Base-by-base conservation (phyloP, 2,888 invertebrate genomes). In the Cremastinae sp. region DNA sequence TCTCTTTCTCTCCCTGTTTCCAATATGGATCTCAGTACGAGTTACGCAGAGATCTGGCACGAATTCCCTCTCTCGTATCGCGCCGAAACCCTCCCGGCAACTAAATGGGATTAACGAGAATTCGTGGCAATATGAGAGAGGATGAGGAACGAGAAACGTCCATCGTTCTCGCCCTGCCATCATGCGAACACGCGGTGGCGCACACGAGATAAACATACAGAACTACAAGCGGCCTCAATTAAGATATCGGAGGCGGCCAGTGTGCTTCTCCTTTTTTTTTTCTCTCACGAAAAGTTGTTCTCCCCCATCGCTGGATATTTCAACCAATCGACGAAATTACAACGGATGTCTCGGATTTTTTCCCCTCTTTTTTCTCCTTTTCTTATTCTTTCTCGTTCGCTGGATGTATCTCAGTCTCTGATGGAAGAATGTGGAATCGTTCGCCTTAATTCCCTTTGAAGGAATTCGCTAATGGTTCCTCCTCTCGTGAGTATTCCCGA, bases 311-410 rank as follows among this genome's bases (percentile, higher is more conserved):
- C 49, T 74, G 56, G 56, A 18, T 65, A 14, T 45, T 53, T 22
- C 35, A 58, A 53, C 87, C 87, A 88, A 88, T 87, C 84, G 81
- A 68, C 69, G 81, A 81, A 83, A 84, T 87, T 83, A 84, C 82
- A 78, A 72, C 28, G 55, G 49, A 75, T 69, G 80, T 73, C 59
- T 62, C 72, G 55, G 39, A 20, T 28, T 56, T 55, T 39, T 20
- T 55, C 45, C 51, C 45, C 37, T 10, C 28, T 49, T 58, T 69
- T 61, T 35, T 22, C n/a, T 28, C 53, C 58, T 47, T 47, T 65
- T n/a, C 8, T 41, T 22, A 39, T 70, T n/a, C 56, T 58, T 35
- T n/a, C 18, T 7, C 18, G n/a, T 79, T 79, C 69, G 53, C 53
- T 68, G 53, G 39, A 69, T 55, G 51, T 70, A 66, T 62, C 59